Base-by-base conservation (phyloP, 2,797 vertebrate species). In the Acanthornis magna region DNA sequence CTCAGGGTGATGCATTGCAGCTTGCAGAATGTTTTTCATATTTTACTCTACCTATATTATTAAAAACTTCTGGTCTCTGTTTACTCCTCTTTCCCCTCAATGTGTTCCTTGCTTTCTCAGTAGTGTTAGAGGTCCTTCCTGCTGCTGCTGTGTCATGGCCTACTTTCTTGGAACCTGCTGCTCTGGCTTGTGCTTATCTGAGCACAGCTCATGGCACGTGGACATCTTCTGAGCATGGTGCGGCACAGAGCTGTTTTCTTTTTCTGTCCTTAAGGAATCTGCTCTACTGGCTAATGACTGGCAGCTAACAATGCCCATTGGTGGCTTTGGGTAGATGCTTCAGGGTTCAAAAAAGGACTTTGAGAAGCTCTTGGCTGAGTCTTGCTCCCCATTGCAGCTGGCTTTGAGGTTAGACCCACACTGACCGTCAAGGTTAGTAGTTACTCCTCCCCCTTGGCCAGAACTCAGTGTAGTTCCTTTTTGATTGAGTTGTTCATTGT, bases 151-250 rank as follows among this genome's bases (percentile, higher is more conserved):
- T 93, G 73, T 85, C 79, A 75, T 83, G 91, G 47, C 93, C 95
- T 96, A 53, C 43, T 93, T 97, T 89, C 72, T 53, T 53, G 82
- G 88, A 88, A 88, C 70, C 71, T 93, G 91, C 93, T 96, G 91
- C 77, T 94, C 81, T 92, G 36, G 57, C n/a, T 85, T 77, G 74
- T 71, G 78, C 78, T 92, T 73, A 23, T 89, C 62, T 77, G 79
- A 85, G 77, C 42, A 45, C 47, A 83, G 43, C 45, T 93, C 57
- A 18, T 51, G 78, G 74, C 66, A 58, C 0, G 5, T 55, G 75
- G 51, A 14, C 66, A 54, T 71, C 74, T 73, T 66, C 78, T 90
- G 79, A 94, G 68, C 30, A 19, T 47, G 53, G 57, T 43, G 67
- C 45, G 58, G 36, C 66, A 66, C 32, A 72, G 78, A 77, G 26